Base-by-base conservation (phyloP, 2,797 vertebrate species). In the Otolemur crassicaudatus region DNA sequence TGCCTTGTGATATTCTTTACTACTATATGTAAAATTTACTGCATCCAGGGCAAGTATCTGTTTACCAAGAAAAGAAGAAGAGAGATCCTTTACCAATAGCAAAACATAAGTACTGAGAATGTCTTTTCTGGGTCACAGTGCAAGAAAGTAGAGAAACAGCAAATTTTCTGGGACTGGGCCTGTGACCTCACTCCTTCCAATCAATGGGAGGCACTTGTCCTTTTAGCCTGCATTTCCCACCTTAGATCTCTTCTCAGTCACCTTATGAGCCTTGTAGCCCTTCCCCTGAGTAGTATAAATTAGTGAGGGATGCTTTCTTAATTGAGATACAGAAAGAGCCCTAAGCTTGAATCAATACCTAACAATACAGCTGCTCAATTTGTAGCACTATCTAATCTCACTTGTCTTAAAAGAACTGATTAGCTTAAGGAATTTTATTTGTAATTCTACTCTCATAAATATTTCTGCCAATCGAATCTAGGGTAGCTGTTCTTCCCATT, bases 1-100 rank as follows among this genome's bases (percentile, higher is more conserved):
- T 56, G 9, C 61, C 70, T 87, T 58, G 7, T 91, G 40, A n/a
- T 89, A 8, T 37, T 93, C 65, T 92, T 94, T 73, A 60, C 27
- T 84, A 82, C 63, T 34, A 25, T 73, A 29, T 88, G n/a, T 95
- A 95, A 94, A 89, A 90, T 92, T 92, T 75, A 76, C 20, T 96
- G 87, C 40, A 90, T 92, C 61, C 61, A 92, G 82, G 70, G 34
- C 85, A 89, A 87, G 58, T 96, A 40, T 93, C 94, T 97, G 75
- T 91, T 97, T 95, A 95, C 91, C 81, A 70, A 96, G 84, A 85
- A 97, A 91, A 97, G 89, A 95, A 91, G 83, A 97, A 96, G 90
- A 91, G 60, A 89, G 87, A 90, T 60, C 60, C 76, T 93, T 93
- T 87, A 82, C 73, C 84, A 92, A 77, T 87, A 97, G 77, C 12